A percentile compares a stretch with the other conserved stretches of the same genome.
These are phyloP conservation scores for Metopia argyrocephala DNA, from an alignment of 2,888 invertebrate species.

Conservation along the genomic window DNA sequence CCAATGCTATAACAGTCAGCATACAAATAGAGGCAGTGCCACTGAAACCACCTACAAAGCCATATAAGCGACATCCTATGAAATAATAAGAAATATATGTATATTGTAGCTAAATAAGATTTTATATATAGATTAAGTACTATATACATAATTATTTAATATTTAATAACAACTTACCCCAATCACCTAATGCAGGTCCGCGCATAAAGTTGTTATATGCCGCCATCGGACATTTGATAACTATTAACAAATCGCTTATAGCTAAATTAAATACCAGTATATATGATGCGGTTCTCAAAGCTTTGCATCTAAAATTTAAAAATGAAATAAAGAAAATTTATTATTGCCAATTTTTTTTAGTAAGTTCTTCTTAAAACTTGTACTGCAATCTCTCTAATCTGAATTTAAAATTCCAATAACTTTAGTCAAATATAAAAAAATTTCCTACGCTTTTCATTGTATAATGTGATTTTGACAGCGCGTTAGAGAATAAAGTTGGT, in stretches of 20 bases:
- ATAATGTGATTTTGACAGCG: no score
- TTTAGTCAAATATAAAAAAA: no score
- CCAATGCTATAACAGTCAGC: conserved; percentile 88
- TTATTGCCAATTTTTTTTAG: background rate
- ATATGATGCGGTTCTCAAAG: conserved; percentile 86
- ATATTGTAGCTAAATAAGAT: no score
- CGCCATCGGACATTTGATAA: conserved; percentile 86
- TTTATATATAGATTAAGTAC: no score
- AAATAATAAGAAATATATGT: background rate
- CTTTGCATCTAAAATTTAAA: conserved; percentile 82
- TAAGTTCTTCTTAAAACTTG: no score
- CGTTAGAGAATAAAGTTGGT: no score
- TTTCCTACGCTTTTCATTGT: no score
- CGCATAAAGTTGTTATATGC: conserved; percentile 86
- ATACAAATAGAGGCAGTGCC: conserved; percentile 90
- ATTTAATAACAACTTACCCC: conserved; percentile 83
- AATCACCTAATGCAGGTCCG: conserved; percentile 86
- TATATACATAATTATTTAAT: no score
- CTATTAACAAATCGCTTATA: conserved; percentile 86
- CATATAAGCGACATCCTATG: conserved; percentile 88
- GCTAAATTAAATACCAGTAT: conserved; percentile 87
- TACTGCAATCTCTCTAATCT: no score
- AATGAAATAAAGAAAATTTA: background rate
- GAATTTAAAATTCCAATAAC: no score
- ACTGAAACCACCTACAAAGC: conserved; percentile 88